Conservation (phyloP, 2,888 invertebrate genomes). For the Calameuta pallipes region DNA sequence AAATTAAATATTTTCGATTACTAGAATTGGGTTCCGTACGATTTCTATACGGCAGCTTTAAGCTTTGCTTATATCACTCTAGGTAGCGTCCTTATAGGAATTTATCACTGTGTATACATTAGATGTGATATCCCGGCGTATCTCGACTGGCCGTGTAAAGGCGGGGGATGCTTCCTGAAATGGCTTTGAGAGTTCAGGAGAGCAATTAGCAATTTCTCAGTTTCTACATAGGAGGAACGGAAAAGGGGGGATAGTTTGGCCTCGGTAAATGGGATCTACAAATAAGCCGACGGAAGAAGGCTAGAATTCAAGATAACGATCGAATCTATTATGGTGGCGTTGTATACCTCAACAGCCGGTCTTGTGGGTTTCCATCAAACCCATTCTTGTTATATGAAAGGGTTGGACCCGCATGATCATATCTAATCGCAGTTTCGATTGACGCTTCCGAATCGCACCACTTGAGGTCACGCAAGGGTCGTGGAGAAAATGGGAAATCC, state of each 20-base stretch:
- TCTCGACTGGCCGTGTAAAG: background rate
- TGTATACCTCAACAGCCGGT: too few relatives aligned
- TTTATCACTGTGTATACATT: too few relatives aligned
- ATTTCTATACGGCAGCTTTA: background rate
- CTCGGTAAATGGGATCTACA: background rate
- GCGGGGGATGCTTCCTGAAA: background rate
- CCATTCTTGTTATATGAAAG: too few relatives aligned
- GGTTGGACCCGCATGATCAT: too few relatives aligned
- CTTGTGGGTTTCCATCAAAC: too few relatives aligned
- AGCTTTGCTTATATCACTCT: background rate
- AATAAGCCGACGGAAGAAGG: background rate
- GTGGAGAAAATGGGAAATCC: background rate
- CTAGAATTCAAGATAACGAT: conserved; percentile 25
- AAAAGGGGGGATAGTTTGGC: background rate
- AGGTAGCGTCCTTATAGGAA: background rate
- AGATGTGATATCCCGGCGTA: background rate
- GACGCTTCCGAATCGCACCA: too few relatives aligned
- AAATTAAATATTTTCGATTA: background rate
- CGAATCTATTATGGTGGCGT: conserved; percentile 24
- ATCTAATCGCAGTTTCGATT: too few relatives aligned
- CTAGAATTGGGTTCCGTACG: background rate
- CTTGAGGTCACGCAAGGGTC: too few relatives aligned
- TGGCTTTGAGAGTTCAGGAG: conserved; percentile 17
- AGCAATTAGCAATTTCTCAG: conserved; percentile 31
- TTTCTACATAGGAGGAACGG: conserved; percentile 11